Conservation (phyloP, 2,888 invertebrate genomes). For the Pherbina coryleti region DNA sequence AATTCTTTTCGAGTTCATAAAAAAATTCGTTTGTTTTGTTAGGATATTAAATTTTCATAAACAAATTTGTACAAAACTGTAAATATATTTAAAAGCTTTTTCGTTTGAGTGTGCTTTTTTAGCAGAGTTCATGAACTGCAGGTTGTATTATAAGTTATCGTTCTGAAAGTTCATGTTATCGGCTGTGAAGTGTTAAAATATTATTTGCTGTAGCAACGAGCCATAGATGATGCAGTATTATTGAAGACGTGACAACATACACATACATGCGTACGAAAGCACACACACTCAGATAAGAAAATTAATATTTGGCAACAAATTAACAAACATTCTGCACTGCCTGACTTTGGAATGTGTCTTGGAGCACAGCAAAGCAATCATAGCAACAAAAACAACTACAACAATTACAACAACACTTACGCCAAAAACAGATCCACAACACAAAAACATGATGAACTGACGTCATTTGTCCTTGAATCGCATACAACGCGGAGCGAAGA, state of each 20-base stretch:
- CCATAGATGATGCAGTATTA: background rate
- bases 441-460: conserved; percentile 29
- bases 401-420: conserved; percentile 5
- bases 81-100: too few species aligned
- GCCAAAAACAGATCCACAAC: background rate
- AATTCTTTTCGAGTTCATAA: too few species aligned
- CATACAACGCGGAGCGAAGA: conserved; percentile 38
- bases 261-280: background rate
- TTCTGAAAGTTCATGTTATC: too few species aligned
- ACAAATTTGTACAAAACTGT: too few species aligned
- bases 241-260: background rate
- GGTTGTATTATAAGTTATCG: too few species aligned
- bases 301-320: conserved; percentile 10
- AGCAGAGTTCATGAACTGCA: too few species aligned
- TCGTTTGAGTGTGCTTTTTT: too few species aligned
- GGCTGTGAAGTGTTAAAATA: too few species aligned
- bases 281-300: background rate
- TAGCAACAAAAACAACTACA: conserved; percentile 2
- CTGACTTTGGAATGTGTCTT: background rate
- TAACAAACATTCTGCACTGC: background rate
- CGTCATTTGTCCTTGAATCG: conserved; percentile 48
- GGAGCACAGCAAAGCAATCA: background rate
- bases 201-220: background rate
- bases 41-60: too few species aligned
- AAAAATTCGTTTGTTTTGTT: too few species aligned